phyloP scores from a whole-genome alignment of 2,113 vertebrate genomes.

The Syrrhaptes paradoxus region DNA sequence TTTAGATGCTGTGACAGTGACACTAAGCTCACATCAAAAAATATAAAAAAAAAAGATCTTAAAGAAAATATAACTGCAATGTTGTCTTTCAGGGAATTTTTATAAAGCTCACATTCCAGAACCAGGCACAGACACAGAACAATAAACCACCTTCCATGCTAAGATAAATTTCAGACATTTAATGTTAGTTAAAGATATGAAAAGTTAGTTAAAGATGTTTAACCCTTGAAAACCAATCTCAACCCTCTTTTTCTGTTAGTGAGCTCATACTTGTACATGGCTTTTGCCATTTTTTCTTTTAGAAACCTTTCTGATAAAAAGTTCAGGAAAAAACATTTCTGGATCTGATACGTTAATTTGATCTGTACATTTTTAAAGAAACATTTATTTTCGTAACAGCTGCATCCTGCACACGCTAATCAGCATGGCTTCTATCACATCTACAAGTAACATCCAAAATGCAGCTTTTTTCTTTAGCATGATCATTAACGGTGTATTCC shows the following conservation, averaged over 20 bases:
- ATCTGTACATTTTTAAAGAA: not conserved
- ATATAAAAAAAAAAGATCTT: not conserved
- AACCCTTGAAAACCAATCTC: constrained; percentile 3
- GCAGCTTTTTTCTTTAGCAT: not conserved
- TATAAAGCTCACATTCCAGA: constrained; percentile 11
- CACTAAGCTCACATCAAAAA: constrained; percentile 29
- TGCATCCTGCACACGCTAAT: not conserved
- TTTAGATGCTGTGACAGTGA: not conserved
- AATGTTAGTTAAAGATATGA: not conserved
- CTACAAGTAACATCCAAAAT: not conserved
- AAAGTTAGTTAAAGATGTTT: not conserved
- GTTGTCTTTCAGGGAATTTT: constrained; percentile 43
- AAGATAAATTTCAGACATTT: constrained; percentile 5
- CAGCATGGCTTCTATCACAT: not conserved
- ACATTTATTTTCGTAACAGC: constrained; percentile 5
- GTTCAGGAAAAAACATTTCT: not conserved
- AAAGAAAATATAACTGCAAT: constrained; percentile 12
- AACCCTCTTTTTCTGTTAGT: not conserved
- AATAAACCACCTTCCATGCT: not conserved
- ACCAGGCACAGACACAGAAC: not conserved
- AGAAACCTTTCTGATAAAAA: not conserved
- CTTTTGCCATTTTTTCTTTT: not conserved
- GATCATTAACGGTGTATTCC: not conserved
- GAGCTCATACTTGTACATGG: not conserved
- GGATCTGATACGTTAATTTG: not conserved